These are phyloP conservation scores for Onthophagus taurus DNA, from an alignment of 1,140 invertebrate species.

Conservation along the genomic window DNA sequence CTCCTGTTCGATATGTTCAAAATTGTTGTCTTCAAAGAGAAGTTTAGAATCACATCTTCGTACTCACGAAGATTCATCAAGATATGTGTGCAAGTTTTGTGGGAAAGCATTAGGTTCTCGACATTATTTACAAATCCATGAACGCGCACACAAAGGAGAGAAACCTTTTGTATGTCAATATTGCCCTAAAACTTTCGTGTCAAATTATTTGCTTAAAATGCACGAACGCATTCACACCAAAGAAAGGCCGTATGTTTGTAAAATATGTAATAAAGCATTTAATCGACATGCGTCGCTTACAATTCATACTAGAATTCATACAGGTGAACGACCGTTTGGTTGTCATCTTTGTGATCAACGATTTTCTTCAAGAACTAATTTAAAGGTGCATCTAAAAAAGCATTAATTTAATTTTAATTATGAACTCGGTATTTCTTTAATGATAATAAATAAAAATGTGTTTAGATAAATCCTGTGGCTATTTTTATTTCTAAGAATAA, in stretches of 20 bases:
- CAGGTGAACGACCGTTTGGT: conserved; percentile 29
- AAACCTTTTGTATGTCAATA: conserved; percentile 45
- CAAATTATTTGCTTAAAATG: neutral
- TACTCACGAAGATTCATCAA: no score
- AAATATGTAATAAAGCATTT: neutral
- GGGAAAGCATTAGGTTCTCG: conserved; percentile 2
- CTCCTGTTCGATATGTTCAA: no score
- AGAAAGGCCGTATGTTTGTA: neutral
- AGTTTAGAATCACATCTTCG: no score
- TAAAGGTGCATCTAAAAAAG: conserved; percentile 35
- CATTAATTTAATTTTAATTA: no score
- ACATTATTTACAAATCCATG: conserved; percentile 6
- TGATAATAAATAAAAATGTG: no score
- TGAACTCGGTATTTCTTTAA: no score
- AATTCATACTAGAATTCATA: conserved; percentile 34
- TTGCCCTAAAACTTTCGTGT: conserved; percentile 45
- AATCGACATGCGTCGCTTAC: conserved; percentile 38
- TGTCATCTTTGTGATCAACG: conserved; percentile 33
- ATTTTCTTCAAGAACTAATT: conserved; percentile 31
- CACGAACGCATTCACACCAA: neutral
- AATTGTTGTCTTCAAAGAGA: no score
- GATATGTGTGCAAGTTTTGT: conserved; percentile 4
- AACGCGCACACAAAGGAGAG: conserved; percentile 16
- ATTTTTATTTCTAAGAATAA: no score
- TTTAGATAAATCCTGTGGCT: no score